phyloP scores from a whole-genome alignment of 2,113 vertebrate species.

The Pipra filicauda region DNA sequence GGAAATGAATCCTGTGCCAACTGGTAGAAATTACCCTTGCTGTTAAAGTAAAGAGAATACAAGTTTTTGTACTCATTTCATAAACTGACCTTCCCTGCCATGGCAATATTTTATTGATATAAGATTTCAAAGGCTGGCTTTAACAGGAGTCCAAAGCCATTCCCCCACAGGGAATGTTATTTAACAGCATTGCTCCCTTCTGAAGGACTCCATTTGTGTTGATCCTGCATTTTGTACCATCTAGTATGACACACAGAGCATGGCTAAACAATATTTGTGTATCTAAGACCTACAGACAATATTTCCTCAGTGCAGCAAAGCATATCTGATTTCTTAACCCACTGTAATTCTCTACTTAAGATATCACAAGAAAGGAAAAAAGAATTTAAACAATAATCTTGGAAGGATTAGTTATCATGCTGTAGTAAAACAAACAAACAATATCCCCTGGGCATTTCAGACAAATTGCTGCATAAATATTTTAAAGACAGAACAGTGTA shows the following conservation, averaged over 20 bases:
- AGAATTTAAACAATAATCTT: neutral
- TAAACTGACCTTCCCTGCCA: constrained; percentile 60
- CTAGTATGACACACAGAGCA: constrained; percentile 1
- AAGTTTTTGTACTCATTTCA: constrained; percentile 57
- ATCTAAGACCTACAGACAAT: constrained; percentile 36
- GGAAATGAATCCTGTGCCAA: constrained; percentile 77
- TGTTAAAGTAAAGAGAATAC: constrained; percentile 44
- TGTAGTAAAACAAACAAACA: constrained; percentile 45
- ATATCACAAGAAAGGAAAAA: constrained; percentile 8
- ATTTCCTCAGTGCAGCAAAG: neutral
- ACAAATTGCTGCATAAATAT: constrained; percentile 52
- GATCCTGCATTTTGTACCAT: neutral
- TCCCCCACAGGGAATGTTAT: constrained; percentile 40
- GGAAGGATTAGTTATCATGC: constrained; percentile 1
- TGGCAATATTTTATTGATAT: constrained; percentile 58
- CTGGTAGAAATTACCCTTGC: constrained; percentile 69
- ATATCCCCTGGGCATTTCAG: constrained; percentile 11
- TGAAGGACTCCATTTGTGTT: neutral
- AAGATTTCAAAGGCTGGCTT: constrained; percentile 68
- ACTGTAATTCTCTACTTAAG: constrained; percentile 1
- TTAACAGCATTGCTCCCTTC: constrained; percentile 7
- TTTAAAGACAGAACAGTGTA: neutral
- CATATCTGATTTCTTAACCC: constrained; percentile 40
- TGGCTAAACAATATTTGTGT: neutral
- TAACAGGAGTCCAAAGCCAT: constrained; percentile 34